A percentile compares a stretch with the other conserved stretches of the same genome.
Conservation (phyloP, 2,888 invertebrate genomes). For the Fissipunctia ypsillon region DNA sequence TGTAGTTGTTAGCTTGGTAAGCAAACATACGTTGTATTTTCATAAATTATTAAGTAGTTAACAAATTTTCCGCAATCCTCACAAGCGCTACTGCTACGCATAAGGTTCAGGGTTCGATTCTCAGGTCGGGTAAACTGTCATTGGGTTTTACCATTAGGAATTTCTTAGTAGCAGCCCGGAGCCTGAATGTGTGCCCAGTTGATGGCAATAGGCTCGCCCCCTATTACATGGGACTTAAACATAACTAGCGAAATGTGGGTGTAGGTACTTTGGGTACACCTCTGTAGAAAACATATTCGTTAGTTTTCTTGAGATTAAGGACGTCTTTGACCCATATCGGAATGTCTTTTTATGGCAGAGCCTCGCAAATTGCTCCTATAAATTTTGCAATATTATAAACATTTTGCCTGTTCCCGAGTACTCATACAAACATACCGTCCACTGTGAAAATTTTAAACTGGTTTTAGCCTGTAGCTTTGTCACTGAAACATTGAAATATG, state of each 20-base stretch:
- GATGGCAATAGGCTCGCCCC: no score
- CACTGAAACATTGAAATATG: slow-evolving; percentile 30
- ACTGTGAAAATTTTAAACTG: neutral
- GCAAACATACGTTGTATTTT: neutral
- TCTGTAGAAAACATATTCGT: neutral
- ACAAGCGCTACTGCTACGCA: no score
- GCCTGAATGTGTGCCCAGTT: no score
- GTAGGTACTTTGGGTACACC: no score
- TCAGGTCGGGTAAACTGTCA: no score
- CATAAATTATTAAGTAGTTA: neutral
- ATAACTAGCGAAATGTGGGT: neutral
- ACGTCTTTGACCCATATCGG: neutral
- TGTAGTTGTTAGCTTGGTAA: neutral
- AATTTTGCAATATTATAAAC: neutral
- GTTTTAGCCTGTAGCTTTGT: slow-evolving; percentile 9
- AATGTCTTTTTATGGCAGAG: neutral
- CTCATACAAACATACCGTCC: neutral
- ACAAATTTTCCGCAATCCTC: no score
- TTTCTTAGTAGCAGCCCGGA: no score
- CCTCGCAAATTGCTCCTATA: neutral
- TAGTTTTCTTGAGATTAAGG: neutral
- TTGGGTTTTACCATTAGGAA: no score
- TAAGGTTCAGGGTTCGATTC: no score
- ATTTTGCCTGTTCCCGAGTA: neutral
- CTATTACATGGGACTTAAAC: no score